These are phyloP conservation scores for Petrocephalus sullivani DNA, from an alignment of 2,797 vertebrate species.

Conservation along the genomic window DNA sequence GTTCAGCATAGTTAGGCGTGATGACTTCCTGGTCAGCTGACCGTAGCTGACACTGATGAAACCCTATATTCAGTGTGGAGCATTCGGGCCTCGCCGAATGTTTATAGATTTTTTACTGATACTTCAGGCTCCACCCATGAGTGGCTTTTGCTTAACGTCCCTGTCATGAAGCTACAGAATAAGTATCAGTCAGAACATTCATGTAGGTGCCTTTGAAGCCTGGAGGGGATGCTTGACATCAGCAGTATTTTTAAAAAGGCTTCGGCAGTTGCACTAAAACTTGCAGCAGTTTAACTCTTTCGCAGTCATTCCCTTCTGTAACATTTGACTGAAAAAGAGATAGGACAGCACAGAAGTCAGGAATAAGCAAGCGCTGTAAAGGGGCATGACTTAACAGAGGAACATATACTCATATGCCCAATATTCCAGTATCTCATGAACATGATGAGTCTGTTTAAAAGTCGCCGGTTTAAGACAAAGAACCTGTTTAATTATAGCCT, in stretches of 20 bases:
- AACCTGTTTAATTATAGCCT: background rate
- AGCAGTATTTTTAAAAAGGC: background rate
- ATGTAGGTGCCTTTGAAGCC: background rate
- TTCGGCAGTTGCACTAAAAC: background rate
- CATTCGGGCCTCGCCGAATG: background rate
- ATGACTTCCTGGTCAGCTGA: constrained; percentile 22
- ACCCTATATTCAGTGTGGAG: constrained; percentile 9
- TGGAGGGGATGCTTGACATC: background rate
- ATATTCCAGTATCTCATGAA: background rate
- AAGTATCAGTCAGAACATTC: background rate
- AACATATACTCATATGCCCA: background rate
- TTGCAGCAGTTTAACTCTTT: background rate
- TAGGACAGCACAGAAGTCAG: background rate
- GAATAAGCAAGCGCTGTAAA: background rate
- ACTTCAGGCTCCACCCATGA: constrained; percentile 32
- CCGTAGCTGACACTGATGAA: constrained; percentile 21
- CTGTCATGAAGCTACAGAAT: constrained; percentile 14
- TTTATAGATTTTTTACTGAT: constrained; percentile 41
- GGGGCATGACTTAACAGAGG: background rate
- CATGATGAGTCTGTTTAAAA: background rate
- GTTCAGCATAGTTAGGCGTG: background rate
- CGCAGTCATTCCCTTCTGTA: background rate
- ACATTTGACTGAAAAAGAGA: background rate
- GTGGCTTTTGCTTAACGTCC: constrained; percentile 33
- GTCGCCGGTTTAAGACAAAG: background rate